Conservation (phyloP, 53 echinoderm and acorn worm species). For the Henricia sp. region DNA sequence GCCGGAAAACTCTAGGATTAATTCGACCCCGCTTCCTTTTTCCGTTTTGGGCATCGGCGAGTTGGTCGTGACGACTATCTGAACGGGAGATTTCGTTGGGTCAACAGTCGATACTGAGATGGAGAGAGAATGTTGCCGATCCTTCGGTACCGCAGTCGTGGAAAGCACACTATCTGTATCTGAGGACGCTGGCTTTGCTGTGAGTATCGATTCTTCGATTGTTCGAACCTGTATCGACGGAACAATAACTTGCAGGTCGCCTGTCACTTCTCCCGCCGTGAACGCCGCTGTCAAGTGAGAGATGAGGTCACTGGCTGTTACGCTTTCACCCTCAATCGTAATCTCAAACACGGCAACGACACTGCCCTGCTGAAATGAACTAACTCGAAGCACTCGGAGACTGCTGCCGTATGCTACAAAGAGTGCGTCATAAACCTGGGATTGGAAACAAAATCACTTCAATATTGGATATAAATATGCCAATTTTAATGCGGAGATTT, state of each 20-base stretch:
- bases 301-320: neutral
- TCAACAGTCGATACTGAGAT: slow-evolving; percentile 19
- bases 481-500: neutral
- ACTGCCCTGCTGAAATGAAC: neutral
- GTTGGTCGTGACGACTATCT: neutral
- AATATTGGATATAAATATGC: neutral
- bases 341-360: slow-evolving; percentile 6
- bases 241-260: neutral
- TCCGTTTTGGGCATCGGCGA: neutral
- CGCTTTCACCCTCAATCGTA: neutral
- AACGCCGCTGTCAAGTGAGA: slow-evolving; percentile 1
- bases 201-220: neutral
- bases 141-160: neutral
- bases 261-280: neutral
- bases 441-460: neutral
- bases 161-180: neutral
- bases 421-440: neutral
- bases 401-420: neutral
- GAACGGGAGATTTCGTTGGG: neutral
- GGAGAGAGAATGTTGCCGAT: neutral
- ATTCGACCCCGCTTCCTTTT: neutral
- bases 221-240: neutral
- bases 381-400: neutral
- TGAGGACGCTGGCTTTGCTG: neutral
- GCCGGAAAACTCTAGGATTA: neutral